Evolutionary conservation across 2,113 vertebrate genomes (phyloP).

Genomic region (Sciurus niger): DNA sequence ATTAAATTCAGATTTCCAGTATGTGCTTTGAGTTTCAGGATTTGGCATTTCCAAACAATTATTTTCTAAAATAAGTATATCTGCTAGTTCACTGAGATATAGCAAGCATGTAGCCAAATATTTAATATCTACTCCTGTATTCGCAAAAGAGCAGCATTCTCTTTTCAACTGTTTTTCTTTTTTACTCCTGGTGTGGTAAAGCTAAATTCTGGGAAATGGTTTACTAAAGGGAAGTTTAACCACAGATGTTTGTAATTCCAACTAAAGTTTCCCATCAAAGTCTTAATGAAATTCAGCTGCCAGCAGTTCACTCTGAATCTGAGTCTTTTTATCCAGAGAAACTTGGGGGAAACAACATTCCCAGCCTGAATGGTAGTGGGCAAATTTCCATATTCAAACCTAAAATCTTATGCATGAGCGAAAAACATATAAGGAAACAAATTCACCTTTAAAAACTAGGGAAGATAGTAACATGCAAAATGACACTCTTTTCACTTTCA

Average conservation of each 20-base stretch:
- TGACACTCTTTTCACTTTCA: constrained; percentile 15
- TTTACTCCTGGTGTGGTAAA: constrained; percentile 83
- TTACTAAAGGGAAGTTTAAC: constrained; percentile 87
- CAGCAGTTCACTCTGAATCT: constrained; percentile 74
- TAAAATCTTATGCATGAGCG: constrained; percentile 49
- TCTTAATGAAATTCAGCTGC: constrained; percentile 91
- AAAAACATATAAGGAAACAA: constrained; percentile 15
- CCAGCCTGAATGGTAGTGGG: constrained; percentile 68
- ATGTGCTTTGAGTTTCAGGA: constrained; percentile 26
- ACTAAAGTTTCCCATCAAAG: constrained; percentile 90
- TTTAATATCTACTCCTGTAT: constrained; percentile 50
- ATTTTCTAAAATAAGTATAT: constrained; percentile 70
- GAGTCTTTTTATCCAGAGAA: constrained; percentile 85
- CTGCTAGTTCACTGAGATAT: constrained; percentile 17
- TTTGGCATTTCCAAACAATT: constrained; percentile 42
- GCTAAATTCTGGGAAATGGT: constrained; percentile 88
- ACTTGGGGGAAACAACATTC: constrained; percentile 78
- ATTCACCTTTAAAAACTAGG: not conserved
- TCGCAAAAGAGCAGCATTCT: constrained; percentile 57
- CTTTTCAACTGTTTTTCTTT: constrained; percentile 69
- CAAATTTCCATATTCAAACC: constrained; percentile 77
- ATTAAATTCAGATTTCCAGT: constrained; percentile 50
- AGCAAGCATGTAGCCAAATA: constrained; percentile 5
- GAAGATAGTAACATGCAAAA: not conserved
- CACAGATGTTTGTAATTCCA: constrained; percentile 91